Conservation (phyloP, 2,797 vertebrate genomes). For the Philypnodon macrostomus region DNA sequence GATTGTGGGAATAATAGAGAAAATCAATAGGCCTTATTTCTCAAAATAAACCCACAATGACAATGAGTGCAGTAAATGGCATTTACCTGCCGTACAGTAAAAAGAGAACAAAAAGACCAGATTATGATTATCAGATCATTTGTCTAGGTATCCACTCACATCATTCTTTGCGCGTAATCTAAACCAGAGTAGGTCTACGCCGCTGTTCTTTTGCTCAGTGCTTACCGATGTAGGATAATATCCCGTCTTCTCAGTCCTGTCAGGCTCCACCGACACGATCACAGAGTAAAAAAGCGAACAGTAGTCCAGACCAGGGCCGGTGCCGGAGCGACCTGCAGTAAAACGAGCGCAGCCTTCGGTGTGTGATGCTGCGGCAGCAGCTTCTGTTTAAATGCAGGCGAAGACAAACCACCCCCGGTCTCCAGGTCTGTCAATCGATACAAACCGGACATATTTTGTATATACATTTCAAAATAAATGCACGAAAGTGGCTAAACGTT, state of each 20-base stretch:
- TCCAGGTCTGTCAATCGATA: conserved; percentile 33
- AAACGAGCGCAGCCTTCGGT: conserved; percentile 44
- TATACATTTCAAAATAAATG: conserved; percentile 60
- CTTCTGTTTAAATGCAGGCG: conserved; percentile 67
- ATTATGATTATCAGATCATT: background rate
- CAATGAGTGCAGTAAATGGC: background rate
- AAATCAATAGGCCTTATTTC: conserved; percentile 4
- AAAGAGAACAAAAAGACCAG: background rate
- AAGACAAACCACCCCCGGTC: conserved; percentile 63
- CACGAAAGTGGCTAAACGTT: background rate
- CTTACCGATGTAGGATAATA: conserved; percentile 52
- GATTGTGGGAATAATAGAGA: background rate
- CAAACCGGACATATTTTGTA: conserved; percentile 13
- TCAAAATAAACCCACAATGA: background rate
- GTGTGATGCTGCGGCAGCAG: conserved; percentile 67
- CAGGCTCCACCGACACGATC: conserved; percentile 20
- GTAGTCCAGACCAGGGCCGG: conserved; percentile 30
- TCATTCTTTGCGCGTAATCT: conserved; percentile 10
- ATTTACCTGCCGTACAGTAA: background rate
- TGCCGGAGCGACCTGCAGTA: conserved; percentile 48
- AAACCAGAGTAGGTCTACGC: conserved; percentile 12
- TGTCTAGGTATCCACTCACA: background rate
- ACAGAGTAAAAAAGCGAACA: conserved; percentile 32
- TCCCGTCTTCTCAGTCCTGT: conserved; percentile 22
- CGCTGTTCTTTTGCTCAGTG: conserved; percentile 12